Evolutionary conservation across 1,140 invertebrate species (phyloP).

Genomic region (Drosophila mauritiana): DNA sequence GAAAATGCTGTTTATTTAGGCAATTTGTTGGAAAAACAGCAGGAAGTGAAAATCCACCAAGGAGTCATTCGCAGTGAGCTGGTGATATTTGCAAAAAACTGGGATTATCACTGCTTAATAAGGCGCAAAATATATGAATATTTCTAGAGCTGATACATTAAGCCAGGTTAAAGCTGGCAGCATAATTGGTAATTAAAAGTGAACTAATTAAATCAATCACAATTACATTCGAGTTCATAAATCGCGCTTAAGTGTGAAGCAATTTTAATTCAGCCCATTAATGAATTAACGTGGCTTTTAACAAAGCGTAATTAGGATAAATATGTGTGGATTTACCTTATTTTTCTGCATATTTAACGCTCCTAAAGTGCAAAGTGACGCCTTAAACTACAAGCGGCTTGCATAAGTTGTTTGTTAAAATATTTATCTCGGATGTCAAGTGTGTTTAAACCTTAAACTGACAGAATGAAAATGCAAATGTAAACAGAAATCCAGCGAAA

Average conservation of each 20-base stretch:
- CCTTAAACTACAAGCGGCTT: background rate
- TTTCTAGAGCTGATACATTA: background rate
- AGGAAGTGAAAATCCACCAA: background rate
- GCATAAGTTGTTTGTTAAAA: background rate
- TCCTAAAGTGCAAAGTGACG: background rate
- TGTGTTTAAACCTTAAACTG: background rate
- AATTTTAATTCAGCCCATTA: slow-evolving; percentile 5
- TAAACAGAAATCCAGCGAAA: slow-evolving; percentile 36
- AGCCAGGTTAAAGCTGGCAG: background rate
- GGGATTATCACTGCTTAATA: slow-evolving; percentile 10
- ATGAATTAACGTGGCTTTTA: slow-evolving; percentile 5
- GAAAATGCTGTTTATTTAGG: slow-evolving; percentile 60
- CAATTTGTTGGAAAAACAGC: slow-evolving; percentile 28
- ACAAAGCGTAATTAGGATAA: no score
- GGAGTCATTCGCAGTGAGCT: background rate
- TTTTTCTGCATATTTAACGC: no score
- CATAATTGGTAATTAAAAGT: background rate
- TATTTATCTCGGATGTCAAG: background rate
- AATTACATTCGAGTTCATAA: slow-evolving; percentile 11
- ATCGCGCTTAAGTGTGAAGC: slow-evolving; percentile 1
- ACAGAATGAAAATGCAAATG: slow-evolving; percentile 29
- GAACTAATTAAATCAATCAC: slow-evolving; percentile 15
- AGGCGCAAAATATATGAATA: background rate
- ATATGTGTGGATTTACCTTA: no score
- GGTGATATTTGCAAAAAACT: background rate